phyloP scores from a whole-genome alignment of 2,888 invertebrate species.

The Agrochola circellaris region DNA sequence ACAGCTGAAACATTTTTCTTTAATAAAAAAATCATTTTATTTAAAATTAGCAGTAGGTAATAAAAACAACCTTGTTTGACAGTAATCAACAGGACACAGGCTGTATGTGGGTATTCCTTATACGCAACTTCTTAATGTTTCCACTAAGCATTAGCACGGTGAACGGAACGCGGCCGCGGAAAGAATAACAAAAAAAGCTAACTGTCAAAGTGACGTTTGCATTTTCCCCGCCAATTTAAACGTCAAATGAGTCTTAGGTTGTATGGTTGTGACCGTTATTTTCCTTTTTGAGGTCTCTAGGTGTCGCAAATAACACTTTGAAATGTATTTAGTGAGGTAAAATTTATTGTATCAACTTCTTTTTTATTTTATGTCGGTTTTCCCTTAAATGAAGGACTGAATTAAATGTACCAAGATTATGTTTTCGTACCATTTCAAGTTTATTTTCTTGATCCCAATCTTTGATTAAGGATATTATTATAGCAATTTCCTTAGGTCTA shows the following conservation, averaged over 20 bases:
- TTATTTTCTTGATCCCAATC: slow-evolving; percentile 1
- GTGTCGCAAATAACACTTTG: slow-evolving; percentile 52
- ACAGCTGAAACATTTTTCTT: slow-evolving; percentile 54
- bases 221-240: slow-evolving; percentile 66
- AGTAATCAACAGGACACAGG: slow-evolving; percentile 45
- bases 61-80: slow-evolving; percentile 55
- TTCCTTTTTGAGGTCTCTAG: slow-evolving; percentile 49
- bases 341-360: slow-evolving; percentile 39
- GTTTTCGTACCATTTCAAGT: slow-evolving; percentile 9
- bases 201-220: slow-evolving; percentile 69
- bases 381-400: slow-evolving; percentile 12
- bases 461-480: neutral
- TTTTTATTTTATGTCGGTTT: slow-evolving; percentile 36
- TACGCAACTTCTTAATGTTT: slow-evolving; percentile 58
- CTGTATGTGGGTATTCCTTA: slow-evolving; percentile 52
- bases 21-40: slow-evolving; percentile 53
- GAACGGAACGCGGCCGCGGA: slow-evolving; percentile 54
- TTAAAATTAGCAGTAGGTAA: slow-evolving; percentile 48
- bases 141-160: slow-evolving; percentile 60
- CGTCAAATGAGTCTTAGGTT: slow-evolving; percentile 55
- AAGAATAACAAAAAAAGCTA: slow-evolving; percentile 56
- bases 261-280: slow-evolving; percentile 34
- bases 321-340: slow-evolving; percentile 54
- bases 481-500: neutral
- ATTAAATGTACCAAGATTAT: slow-evolving; percentile 17